A percentile compares a stretch with the other conserved stretches of the same genome.
These are phyloP conservation scores for Mobula birostris DNA, from an alignment of 2,113 vertebrate species.

Conservation along the genomic window DNA sequence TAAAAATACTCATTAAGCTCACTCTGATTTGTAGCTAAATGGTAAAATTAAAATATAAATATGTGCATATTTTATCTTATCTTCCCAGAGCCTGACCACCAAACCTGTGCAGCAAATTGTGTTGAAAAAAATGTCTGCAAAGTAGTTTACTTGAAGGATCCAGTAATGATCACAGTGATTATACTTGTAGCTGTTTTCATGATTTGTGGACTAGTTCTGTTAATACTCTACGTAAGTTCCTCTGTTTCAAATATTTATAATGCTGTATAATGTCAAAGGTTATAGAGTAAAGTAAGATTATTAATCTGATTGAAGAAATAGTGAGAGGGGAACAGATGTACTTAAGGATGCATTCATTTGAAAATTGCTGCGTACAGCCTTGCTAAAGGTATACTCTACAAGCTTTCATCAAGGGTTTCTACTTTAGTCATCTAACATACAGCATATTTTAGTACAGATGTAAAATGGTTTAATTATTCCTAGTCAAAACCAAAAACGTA, in stretches of 20 bases:
- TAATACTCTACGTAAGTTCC: neutral
- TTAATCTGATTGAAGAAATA: neutral
- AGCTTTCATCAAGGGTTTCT: too few relatives aligned
- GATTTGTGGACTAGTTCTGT: neutral
- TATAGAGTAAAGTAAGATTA: neutral
- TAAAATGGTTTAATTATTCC: neutral
- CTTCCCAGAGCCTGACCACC: neutral
- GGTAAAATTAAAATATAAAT: neutral
- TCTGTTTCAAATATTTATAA: neutral
- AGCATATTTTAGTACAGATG: neutral
- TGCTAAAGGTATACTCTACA: neutral
- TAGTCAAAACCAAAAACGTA: neutral
- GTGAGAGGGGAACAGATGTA: neutral
- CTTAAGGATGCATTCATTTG: neutral
- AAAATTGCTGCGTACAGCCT: neutral
- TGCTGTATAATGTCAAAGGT: neutral
- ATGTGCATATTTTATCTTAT: neutral
- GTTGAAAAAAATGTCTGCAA: fast-evolving
- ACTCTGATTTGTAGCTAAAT: neutral
- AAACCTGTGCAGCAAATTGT: neutral
- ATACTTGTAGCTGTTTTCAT: neutral
- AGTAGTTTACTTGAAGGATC: neutral
- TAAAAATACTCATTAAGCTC: neutral
- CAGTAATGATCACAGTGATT: neutral
- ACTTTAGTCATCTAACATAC: neutral